Evolutionary conservation across 2,797 vertebrate genomes (phyloP).

Genomic region (Lepilemur septentrionalis): DNA sequence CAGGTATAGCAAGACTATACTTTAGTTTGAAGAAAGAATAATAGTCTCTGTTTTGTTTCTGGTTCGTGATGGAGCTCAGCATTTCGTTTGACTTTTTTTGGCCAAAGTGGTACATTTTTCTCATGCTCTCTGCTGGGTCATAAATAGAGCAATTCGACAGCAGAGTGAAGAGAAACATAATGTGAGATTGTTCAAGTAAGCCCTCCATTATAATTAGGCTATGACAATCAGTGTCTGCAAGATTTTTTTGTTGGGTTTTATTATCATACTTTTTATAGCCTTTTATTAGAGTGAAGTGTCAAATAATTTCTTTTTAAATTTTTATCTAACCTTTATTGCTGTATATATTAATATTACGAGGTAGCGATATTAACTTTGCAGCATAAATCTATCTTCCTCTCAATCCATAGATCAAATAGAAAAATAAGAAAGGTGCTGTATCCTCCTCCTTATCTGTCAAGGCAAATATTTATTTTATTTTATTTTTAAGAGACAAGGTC

Average conservation of each 20-base stretch:
- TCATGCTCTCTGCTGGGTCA: not conserved
- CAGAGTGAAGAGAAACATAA: not conserved
- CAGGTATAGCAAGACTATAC: not conserved
- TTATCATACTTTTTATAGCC: not conserved
- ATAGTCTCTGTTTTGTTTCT: not conserved
- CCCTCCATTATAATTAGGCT: not conserved
- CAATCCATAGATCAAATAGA: not conserved
- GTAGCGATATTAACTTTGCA: not conserved
- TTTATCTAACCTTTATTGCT: not conserved
- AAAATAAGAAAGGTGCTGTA: not conserved
- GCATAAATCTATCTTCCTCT: not conserved
- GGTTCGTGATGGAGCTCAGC: not conserved
- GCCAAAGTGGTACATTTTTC: not conserved
- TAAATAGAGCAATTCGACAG: not conserved
- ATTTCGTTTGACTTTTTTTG: not conserved
- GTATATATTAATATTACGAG: not conserved
- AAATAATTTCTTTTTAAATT: constrained; percentile 18
- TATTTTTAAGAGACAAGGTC: too few species aligned
- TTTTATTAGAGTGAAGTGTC: not conserved
- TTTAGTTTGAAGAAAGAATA: not conserved
- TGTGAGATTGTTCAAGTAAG: not conserved
- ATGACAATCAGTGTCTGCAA: not conserved
- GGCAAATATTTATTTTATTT: not conserved
- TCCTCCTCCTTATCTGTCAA: not conserved
- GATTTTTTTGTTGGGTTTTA: not conserved